Conservation (phyloP, 2,113 vertebrate species). For the Bujurquina vittata region DNA sequence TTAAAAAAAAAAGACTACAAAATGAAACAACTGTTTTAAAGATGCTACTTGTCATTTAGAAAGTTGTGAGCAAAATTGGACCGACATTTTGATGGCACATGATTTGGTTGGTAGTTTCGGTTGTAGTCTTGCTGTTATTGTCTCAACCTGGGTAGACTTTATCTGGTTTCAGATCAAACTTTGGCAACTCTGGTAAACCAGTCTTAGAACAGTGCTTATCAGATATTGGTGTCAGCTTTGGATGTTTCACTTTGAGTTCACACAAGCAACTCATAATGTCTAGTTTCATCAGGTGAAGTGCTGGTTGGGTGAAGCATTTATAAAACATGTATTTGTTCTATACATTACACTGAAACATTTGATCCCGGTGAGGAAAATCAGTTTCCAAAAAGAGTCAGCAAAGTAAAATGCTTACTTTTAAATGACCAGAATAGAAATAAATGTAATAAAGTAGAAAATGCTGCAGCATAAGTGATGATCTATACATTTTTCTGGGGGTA, state of each 20-base stretch:
- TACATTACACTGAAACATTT: no score
- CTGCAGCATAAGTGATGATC: no score
- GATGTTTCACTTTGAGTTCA: slow-evolving; percentile 14
- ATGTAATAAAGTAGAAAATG: no score
- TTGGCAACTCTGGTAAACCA: not conserved
- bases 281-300: no score
- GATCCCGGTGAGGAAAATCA: no score
- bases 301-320: no score
- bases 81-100: not conserved
- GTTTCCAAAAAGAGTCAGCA: no score
- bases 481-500: no score
- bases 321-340: no score
- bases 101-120: not conserved
- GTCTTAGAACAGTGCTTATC: slow-evolving; percentile 5
- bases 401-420: not conserved
- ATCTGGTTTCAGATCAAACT: slow-evolving; percentile 13
- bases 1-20: not conserved
- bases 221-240: not conserved
- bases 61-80: not conserved
- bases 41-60: not conserved
- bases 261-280: not conserved
- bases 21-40: not conserved
- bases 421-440: not conserved
- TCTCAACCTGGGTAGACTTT: not conserved
- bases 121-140: not conserved